phyloP scores from a whole-genome alignment of 2,888 invertebrate genomes.

The Globia sparganii region DNA sequence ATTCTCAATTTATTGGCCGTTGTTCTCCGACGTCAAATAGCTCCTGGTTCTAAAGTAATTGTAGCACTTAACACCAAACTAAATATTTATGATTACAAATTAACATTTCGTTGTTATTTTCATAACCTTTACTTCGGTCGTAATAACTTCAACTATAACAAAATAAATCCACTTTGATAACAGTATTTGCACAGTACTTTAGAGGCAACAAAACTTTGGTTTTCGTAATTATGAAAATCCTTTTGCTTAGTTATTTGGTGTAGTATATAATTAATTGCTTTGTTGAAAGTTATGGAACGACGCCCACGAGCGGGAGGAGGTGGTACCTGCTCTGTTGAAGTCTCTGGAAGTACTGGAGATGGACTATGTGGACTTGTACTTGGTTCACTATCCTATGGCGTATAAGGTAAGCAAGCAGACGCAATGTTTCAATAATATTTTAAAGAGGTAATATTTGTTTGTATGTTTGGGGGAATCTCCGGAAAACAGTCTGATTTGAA shows the following conservation, averaged over 20 bases:
- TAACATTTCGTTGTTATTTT: slow-evolving; percentile 54
- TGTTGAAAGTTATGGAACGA: slow-evolving; percentile 84
- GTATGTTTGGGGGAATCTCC: no score
- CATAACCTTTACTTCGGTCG: slow-evolving; percentile 48
- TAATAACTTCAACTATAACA: slow-evolving; percentile 49
- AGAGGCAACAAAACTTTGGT: slow-evolving; percentile 58
- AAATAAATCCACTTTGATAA: slow-evolving; percentile 55
- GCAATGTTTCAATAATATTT: not conserved
- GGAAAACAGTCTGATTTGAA: no score
- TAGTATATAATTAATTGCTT: slow-evolving; percentile 63
- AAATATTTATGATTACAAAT: slow-evolving; percentile 60
- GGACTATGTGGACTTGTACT: slow-evolving; percentile 94
- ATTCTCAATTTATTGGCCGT: not conserved
- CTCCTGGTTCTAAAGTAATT: slow-evolving; percentile 30
- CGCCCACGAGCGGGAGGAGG: slow-evolving; percentile 92
- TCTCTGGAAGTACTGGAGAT: slow-evolving; percentile 92
- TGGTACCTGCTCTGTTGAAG: slow-evolving; percentile 91
- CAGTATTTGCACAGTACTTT: slow-evolving; percentile 60
- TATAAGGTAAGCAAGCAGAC: slow-evolving; percentile 83
- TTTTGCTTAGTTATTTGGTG: slow-evolving; percentile 53
- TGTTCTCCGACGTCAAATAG: slow-evolving; percentile 8
- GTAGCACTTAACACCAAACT: slow-evolving; percentile 39
- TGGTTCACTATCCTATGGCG: slow-evolving; percentile 95
- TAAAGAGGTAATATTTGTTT: not conserved
- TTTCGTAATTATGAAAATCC: slow-evolving; percentile 52